These are phyloP conservation scores for Batillaria attramentaria DNA, from an alignment of 1,140 invertebrate species.

Conservation along the genomic window DNA sequence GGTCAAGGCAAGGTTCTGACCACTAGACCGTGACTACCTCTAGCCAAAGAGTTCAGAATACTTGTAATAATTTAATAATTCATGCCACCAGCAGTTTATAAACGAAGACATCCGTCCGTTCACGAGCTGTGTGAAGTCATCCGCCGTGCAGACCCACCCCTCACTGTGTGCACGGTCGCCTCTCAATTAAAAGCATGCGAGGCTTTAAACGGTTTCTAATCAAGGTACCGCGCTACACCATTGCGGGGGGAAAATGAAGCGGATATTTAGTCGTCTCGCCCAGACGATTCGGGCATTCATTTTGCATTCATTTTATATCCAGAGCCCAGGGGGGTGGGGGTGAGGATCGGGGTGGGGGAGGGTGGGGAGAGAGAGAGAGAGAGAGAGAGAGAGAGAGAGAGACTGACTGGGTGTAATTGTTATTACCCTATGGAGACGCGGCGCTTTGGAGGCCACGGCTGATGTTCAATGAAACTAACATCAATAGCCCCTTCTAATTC, in stretches of 20 bases:
- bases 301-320: slow-evolving; percentile 23
- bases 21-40: no score
- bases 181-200: slow-evolving; percentile 15
- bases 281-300: slow-evolving; percentile 21
- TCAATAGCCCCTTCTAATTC: slow-evolving; percentile 36
- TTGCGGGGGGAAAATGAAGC: neutral
- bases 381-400: no score
- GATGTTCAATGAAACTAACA: slow-evolving; percentile 16
- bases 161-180: slow-evolving; percentile 1
- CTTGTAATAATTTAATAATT: no score
- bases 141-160: no score
- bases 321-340: neutral
- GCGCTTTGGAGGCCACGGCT: no score
- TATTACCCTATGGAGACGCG: slow-evolving; percentile 18
- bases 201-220: slow-evolving; percentile 22
- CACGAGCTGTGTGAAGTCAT: no score
- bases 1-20: no score
- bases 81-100: no score
- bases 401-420: slow-evolving; percentile 4
- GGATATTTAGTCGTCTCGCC: slow-evolving; percentile 14
- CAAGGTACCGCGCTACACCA: neutral
- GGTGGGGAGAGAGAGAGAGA: no score
- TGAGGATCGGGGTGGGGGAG: no score
- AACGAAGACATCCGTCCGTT: no score
- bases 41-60: no score